phyloP scores from a whole-genome alignment of 2,797 vertebrate species.

The Pipistrellus pipistrellus region DNA sequence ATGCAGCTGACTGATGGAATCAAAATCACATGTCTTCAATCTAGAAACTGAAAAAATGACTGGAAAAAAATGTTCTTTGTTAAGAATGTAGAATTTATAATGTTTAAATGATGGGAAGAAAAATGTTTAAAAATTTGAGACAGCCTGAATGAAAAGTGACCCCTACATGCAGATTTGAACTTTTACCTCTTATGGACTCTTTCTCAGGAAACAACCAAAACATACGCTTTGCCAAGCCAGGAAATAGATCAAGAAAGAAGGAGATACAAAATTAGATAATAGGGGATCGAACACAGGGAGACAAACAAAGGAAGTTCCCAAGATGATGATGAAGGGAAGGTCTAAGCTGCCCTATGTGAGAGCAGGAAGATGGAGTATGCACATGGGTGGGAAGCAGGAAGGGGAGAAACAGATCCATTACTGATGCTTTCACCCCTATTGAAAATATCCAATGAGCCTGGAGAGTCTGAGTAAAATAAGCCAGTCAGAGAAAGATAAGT shows the following conservation, averaged over 20 bases:
- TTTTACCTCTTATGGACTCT: not conserved
- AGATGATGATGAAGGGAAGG: not conserved
- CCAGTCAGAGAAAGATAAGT: too few relatives aligned
- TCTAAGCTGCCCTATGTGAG: not conserved
- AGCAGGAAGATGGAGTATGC: not conserved
- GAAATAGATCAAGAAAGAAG: not conserved
- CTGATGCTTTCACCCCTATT: not conserved
- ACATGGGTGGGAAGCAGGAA: not conserved
- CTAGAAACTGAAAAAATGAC: conserved; percentile 20
- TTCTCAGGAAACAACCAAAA: not conserved
- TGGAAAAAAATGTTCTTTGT: not conserved
- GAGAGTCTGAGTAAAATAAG: too few relatives aligned
- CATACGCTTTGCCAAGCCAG: conserved; percentile 42
- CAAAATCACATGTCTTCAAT: not conserved
- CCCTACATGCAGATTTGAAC: not conserved
- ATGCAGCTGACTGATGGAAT: not conserved
- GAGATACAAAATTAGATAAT: not conserved
- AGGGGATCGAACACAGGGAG: not conserved
- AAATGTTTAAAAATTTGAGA: not conserved
- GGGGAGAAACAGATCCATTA: not conserved
- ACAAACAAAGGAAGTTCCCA: not conserved
- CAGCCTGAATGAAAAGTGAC: not conserved
- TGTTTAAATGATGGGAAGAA: not conserved
- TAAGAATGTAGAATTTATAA: not conserved
- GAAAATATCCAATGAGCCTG: not conserved